phyloP scores from a whole-genome alignment of 2,113 vertebrate species.

The Stigmatopora argus region DNA sequence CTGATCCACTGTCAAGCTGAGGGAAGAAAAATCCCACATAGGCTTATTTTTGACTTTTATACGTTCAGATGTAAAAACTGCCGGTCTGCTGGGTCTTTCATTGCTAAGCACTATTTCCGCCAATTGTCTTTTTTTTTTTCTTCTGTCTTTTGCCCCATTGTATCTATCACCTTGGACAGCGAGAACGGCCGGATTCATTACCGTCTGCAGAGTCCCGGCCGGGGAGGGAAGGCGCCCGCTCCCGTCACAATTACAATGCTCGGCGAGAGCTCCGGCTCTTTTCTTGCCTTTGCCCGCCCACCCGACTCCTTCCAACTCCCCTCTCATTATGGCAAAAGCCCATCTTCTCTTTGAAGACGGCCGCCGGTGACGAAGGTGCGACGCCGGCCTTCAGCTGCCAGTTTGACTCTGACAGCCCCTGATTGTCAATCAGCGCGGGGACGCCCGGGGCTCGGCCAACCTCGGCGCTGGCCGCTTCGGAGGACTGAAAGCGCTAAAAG shows the following conservation, averaged over 20 bases:
- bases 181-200: conserved; percentile 27
- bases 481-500: conserved; percentile 38
- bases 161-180: conserved; percentile 28
- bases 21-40: too few relatives aligned
- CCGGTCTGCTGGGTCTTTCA: conserved; percentile 25
- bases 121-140: conserved; percentile 9
- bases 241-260: conserved; percentile 23
- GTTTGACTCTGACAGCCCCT: conserved; percentile 24
- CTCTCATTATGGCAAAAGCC: conserved; percentile 41
- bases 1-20: too few relatives aligned
- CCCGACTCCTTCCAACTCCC: conserved; percentile 9
- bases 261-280: conserved; percentile 12
- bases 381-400: conserved; percentile 15
- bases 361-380: conserved; percentile 20
- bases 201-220: conserved; percentile 19
- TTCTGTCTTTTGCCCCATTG: conserved; percentile 19
- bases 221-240: conserved; percentile 15
- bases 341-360: conserved; percentile 40
- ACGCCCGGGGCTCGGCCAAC: conserved; percentile 29
- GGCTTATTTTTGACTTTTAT: too few relatives aligned
- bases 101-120: conserved; percentile 18
- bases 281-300: background rate
- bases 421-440: conserved; percentile 34
- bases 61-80: too few relatives aligned
- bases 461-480: conserved; percentile 47